Evolutionary conservation across 2,888 invertebrate species (phyloP), one percentile per base, ranked within the genome.

Genomic region (Drosophila quinaria): DNA sequence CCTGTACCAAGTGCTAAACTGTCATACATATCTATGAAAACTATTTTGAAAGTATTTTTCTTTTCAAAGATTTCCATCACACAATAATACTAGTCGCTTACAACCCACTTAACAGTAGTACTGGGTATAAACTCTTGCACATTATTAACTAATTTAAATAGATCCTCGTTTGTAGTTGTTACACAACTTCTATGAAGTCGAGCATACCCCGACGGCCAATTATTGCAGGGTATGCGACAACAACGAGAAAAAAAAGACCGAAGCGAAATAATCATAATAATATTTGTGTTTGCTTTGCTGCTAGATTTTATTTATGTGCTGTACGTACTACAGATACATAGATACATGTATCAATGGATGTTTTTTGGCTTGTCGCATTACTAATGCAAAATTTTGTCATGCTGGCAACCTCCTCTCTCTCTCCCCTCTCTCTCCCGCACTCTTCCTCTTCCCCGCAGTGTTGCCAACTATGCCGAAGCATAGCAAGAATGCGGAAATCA

Each of bases 301-400:
- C 31, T 77, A 74, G 50, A 76, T 88, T 80, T 88, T 88, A 82
- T 82, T 82, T 88, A 88, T 88, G 82, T 83, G 70, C 59, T 86
- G 65, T 47, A 58, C 80, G 67, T 66, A 22, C 22, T 22, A 4
- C 4, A 3, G 22, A 22, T 22, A 29, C 1, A 29, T 29, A 50
- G 75, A 64, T 74, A 79, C 75, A 76, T 79, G 75, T 79, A 76
- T 76, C 75, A 79, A 76, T 76, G 63, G 63, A 74, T 76, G 70
- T 84, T 50, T 59, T 71, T 46, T 75, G 67, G 74, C 69, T 86
- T 88, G 87, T 88, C 89, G 84, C 82, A 82, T 82, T 82, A 88
- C 64, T 69, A 80, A 82, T 82, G 82, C 82, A 88, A 88, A 82
- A 82, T 82, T 86, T 67, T 82, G 66, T 66, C 83, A 67, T 65